Evolutionary conservation across 2,113 vertebrate species (phyloP), one percentile per base, ranked within the genome.

Genomic region (Halcyon malimbica): DNA sequence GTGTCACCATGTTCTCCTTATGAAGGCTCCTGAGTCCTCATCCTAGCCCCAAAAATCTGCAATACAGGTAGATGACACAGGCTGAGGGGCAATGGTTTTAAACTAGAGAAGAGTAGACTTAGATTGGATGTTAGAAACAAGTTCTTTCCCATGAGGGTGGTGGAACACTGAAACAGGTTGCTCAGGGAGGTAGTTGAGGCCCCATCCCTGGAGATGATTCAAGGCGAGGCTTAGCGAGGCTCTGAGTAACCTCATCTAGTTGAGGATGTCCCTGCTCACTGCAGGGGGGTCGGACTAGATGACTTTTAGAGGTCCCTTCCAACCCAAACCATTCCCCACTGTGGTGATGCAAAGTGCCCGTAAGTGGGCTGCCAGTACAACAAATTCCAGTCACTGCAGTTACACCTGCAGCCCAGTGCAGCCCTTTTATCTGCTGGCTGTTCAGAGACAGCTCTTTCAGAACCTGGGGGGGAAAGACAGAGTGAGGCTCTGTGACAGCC

Each of bases 301-400:
- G 46, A 46, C 46, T 19, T 46, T 46, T 20, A 46, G 46, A 46
- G 19, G 46, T 46, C 19, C 46, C 46, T 46, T 46, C 46, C 9
- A 18, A 19, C 46, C 46, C 46, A 46, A 46, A 46, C 19, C 46
- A 20, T 46, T 46, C 11, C 63, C 50, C 44, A 54, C 28, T 33
- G 23, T 6, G 33, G 8, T 44, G 63, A 64, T 2, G 6, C 42
- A 25, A 35, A 83, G 26, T 8, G 24, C 24, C 23, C 16, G 15
- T 46, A 4, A 51, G 62, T 1, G 0, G 33, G 44, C 56, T 84
- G 42, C 50, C 1, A 1, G 33, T 6, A 23, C 1, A 44, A 65
- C 1, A 12, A 84, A 42, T 18, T 29, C 17, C n/a, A 50, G 74
- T 3, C 41, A 0, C 70, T 39, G 70, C 75, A 82, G 79, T 39